Evolutionary conservation across 37 sponge, comb jelly and placozoan genomes (phyloP).

Genomic region (Axinella damicornis): DNA sequence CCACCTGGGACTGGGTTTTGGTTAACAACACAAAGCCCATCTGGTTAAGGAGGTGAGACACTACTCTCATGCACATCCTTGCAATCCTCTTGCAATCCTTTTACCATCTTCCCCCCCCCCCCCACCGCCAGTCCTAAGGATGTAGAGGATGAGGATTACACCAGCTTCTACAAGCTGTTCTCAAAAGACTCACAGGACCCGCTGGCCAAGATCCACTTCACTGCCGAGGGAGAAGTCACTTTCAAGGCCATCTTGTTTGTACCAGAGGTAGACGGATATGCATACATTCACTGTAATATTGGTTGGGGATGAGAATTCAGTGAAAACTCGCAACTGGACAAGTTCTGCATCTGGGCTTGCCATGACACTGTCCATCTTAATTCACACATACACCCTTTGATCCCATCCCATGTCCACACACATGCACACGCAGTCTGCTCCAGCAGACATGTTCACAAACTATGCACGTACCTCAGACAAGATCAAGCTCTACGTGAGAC

Average conservation of each 20-base stretch:
- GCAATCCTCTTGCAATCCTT: neutral
- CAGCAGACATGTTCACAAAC: constrained; percentile 86
- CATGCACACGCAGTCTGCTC: constrained; percentile 63
- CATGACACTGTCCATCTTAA: too few species aligned
- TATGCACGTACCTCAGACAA: constrained; percentile 71
- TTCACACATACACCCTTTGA: too few species aligned
- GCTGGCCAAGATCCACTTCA: constrained; percentile 95
- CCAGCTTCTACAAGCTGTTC: constrained; percentile 92
- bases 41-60: constrained; percentile 85
- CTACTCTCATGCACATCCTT: neutral
- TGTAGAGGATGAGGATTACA: constrained; percentile 90
- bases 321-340: too few species aligned
- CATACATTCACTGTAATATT: too few species aligned
- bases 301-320: too few species aligned
- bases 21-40: constrained; percentile 97
- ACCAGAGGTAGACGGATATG: constrained; percentile 47
- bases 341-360: too few species aligned
- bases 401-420: neutral
- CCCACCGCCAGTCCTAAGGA: constrained; percentile 83
- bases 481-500: constrained; percentile 96
- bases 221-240: constrained; percentile 98
- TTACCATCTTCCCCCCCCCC: constrained; percentile 4
- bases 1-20: constrained; percentile 98
- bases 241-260: constrained; percentile 96
- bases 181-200: constrained; percentile 90